A percentile compares a stretch with the other conserved stretches of the same genome.
Conservation (phyloP, 2,888 invertebrate genomes). For the Imbricaverruca yamaguchii region DNA sequence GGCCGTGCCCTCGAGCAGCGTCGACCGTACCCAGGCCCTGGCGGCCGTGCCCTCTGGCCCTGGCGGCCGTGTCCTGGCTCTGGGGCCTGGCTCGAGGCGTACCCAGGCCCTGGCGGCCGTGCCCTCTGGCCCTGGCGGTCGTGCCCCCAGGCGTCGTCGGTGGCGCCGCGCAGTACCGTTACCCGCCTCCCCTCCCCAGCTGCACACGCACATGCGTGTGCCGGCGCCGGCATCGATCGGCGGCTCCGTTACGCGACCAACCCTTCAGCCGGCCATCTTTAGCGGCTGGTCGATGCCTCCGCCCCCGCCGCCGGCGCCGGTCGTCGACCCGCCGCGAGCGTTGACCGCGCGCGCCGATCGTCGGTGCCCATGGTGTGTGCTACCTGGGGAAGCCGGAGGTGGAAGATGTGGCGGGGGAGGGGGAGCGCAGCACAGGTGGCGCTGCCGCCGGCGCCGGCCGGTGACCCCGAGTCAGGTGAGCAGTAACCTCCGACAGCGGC, state of each 20-base stretch:
- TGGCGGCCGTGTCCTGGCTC: no score
- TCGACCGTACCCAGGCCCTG: no score
- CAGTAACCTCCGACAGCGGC: no score
- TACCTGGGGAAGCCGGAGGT: neutral
- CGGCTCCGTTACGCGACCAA: slow-evolving; percentile 4
- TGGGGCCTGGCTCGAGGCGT: no score
- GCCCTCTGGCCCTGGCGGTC: no score
- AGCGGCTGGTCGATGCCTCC: neutral
- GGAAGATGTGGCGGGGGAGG: no score
- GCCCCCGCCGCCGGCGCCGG: neutral
- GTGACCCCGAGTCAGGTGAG: no score
- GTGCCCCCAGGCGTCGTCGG: no score
- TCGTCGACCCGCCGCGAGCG: slow-evolving; percentile 14
- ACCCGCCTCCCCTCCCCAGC: neutral
- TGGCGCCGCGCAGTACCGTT: no score
- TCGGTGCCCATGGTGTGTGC: neutral
- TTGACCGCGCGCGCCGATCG: neutral
- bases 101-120: no score
- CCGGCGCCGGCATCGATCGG: neutral
- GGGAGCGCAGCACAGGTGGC: slow-evolving; percentile 3
- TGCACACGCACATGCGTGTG: slow-evolving; percentile 13
- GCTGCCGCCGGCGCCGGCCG: neutral
- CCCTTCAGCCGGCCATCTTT: slow-evolving; percentile 13
- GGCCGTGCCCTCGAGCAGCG: no score
- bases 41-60: no score